Evolutionary conservation across 2,888 invertebrate species (phyloP).

Genomic region (Vandiemenella viatica): DNA sequence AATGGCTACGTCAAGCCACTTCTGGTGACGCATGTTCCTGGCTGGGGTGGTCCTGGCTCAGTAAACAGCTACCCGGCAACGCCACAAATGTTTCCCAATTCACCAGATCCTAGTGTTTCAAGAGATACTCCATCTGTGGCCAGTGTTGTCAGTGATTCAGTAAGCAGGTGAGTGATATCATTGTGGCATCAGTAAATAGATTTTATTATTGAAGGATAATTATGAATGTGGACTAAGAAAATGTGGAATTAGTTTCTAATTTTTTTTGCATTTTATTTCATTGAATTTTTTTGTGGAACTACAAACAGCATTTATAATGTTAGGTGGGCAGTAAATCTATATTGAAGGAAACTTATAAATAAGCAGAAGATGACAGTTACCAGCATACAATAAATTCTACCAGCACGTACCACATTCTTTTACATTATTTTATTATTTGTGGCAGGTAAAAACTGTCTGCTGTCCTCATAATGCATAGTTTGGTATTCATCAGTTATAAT

Average conservation of each 20-base stretch:
- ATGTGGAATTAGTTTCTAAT: background rate
- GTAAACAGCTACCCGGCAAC: conserved; percentile 42
- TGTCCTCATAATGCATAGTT: too few relatives aligned
- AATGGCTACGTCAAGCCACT: conserved; percentile 80
- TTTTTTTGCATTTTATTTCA: background rate
- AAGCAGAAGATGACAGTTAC: too few relatives aligned
- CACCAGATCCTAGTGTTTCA: conserved; percentile 47
- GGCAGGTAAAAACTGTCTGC: too few relatives aligned
- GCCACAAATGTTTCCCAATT: conserved; percentile 44
- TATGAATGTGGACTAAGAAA: background rate
- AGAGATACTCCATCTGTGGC: conserved; percentile 61
- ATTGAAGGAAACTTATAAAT: too few relatives aligned
- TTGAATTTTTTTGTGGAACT: background rate
- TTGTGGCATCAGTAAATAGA: background rate
- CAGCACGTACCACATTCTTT: too few relatives aligned
- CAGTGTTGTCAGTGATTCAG: conserved; percentile 29
- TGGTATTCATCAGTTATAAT: too few relatives aligned
- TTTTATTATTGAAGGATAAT: background rate
- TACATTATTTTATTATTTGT: too few relatives aligned
- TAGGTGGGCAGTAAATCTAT: too few relatives aligned
- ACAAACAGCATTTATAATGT: too few relatives aligned
- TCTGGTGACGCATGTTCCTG: conserved; percentile 69
- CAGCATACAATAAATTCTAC: too few relatives aligned
- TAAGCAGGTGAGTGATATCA: conserved; percentile 15
- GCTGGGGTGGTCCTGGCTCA: conserved; percentile 36